phyloP scores from a whole-genome alignment of 2,113 vertebrate species.

The Rhipidura dahli region DNA sequence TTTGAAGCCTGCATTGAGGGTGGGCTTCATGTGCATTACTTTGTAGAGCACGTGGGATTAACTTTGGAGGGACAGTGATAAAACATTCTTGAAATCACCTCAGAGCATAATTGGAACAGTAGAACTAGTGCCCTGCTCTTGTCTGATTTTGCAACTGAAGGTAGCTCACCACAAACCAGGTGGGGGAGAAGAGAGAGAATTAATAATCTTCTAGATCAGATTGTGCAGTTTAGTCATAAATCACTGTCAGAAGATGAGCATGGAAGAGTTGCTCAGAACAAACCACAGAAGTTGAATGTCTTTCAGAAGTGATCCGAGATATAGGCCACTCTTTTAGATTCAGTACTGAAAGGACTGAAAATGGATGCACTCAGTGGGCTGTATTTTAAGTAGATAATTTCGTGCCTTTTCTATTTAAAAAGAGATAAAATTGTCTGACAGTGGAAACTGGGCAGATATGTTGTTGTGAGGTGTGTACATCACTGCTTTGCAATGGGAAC shows the following conservation, averaged over 20 bases:
- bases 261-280: not conserved
- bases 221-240: slow-evolving; percentile 13
- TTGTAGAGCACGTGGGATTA: not conserved
- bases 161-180: not conserved
- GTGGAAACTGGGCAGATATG: not conserved
- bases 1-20: not conserved
- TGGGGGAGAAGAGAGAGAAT: not conserved
- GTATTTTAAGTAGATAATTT: not conserved
- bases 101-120: not conserved
- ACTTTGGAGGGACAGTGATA: not conserved
- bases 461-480: not conserved
- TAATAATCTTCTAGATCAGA: slow-evolving; percentile 29
- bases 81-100: not conserved
- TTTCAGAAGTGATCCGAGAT: slow-evolving; percentile 5
- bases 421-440: not conserved
- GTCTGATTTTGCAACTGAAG: not conserved
- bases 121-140: not conserved
- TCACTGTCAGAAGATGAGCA: not conserved
- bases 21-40: not conserved
- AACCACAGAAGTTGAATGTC: not conserved
- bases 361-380: not conserved
- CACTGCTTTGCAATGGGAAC: not conserved
- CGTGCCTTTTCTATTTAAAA: not conserved
- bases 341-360: not conserved
- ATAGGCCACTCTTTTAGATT: not conserved